Conservation (phyloP, 92 coral and sea anemone species). For the Zoanthus gigantus region DNA sequence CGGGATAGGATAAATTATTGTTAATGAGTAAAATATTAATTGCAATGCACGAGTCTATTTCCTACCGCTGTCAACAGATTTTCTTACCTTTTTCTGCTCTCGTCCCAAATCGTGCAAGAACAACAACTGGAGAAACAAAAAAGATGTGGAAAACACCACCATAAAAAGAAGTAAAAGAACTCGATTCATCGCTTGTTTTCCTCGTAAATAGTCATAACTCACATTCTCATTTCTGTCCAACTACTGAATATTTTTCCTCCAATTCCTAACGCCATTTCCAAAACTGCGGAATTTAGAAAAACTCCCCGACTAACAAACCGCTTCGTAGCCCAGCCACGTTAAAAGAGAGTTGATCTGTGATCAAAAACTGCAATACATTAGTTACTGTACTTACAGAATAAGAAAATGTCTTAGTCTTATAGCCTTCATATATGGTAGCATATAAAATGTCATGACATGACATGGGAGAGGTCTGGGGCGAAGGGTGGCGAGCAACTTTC, state of each 20-base stretch:
- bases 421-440: no score
- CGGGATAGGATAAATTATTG: no score
- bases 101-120: constrained; percentile 18
- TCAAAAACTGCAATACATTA: not conserved
- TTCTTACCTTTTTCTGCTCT: not conserved
- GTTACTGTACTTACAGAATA: no score
- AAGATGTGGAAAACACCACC: constrained; percentile 24
- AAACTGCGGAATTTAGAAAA: not conserved
- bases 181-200: constrained; percentile 29
- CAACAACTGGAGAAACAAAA: constrained; percentile 25
- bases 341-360: not conserved
- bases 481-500: no score
- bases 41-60: no score
- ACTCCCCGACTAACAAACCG: not conserved
- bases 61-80: not conserved
- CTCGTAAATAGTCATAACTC: not conserved
- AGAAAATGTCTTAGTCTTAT: no score
- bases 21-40: no score
- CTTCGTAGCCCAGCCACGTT: not conserved
- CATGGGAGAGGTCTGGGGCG: no score
- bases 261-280: not conserved
- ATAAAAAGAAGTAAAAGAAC: constrained; percentile 26
- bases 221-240: not conserved
- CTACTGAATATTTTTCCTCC: not conserved
- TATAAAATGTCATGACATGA: no score